These are phyloP conservation scores for Ceuthmochares aereus DNA, from an alignment of 2,113 vertebrate genomes.

Conservation along the genomic window DNA sequence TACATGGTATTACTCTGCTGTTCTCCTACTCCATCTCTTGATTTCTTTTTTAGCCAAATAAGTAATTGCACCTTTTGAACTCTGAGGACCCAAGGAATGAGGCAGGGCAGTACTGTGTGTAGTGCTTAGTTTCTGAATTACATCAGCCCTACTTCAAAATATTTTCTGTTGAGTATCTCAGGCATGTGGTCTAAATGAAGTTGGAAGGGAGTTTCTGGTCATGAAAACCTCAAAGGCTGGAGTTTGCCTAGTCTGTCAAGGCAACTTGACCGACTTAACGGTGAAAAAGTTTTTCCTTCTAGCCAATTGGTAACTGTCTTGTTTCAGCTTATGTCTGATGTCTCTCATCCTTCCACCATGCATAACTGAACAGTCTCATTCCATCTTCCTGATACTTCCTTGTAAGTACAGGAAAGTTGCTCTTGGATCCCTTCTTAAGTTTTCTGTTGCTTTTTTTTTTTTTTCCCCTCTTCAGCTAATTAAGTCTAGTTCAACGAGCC, in stretches of 20 bases:
- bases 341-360: neutral
- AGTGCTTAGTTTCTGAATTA: neutral
- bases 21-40: neutral
- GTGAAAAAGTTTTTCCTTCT: neutral
- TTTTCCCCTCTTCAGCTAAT: neutral
- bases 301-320: neutral
- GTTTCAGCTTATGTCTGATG: neutral
- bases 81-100: neutral
- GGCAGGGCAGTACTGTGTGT: neutral
- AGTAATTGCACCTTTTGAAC: neutral
- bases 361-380: neutral
- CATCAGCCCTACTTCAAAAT: neutral
- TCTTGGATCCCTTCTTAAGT: neutral
- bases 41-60: neutral
- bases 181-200: neutral
- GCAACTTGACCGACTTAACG: neutral
- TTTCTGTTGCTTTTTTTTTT: neutral
- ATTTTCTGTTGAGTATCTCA: neutral
- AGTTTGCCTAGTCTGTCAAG: neutral
- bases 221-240: neutral
- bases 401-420: neutral
- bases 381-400: neutral
- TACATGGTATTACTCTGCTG: neutral
- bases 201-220: neutral
- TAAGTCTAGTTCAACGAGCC: neutral